Evolutionary conservation across 2,888 invertebrate genomes (phyloP).

Genomic region (Ptilodon capucinus): DNA sequence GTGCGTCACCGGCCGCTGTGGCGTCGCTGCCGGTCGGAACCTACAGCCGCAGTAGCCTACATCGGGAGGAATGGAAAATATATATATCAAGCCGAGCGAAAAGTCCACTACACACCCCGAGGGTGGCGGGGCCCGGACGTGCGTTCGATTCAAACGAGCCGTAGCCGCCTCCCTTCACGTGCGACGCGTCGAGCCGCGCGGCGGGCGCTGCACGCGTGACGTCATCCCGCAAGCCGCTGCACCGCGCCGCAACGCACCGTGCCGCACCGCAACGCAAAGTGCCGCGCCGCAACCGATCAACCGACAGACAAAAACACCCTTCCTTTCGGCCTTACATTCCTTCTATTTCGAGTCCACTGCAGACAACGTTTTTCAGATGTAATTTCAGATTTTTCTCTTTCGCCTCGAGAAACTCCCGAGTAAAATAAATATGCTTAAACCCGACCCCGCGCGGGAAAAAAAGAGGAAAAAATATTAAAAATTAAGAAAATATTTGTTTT

Average conservation of each 20-base stretch:
- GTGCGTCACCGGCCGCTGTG: slow-evolving; percentile 43
- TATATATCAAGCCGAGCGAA: slow-evolving; percentile 80
- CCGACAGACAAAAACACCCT: neutral
- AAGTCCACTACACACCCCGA: slow-evolving; percentile 79
- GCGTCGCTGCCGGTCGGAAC: slow-evolving; percentile 52
- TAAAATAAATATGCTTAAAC: slow-evolving; percentile 80
- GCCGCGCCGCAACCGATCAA: slow-evolving; percentile 1
- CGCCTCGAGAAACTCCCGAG: slow-evolving; percentile 61
- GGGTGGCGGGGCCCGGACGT: slow-evolving; percentile 73
- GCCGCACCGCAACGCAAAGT: slow-evolving; percentile 5
- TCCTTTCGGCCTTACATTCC: slow-evolving; percentile 2
- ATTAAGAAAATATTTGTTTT: slow-evolving; percentile 81
- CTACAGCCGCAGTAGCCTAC: slow-evolving; percentile 70
- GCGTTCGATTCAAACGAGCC: slow-evolving; percentile 81
- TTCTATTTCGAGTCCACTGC: slow-evolving; percentile 24
- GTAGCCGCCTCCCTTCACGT: slow-evolving; percentile 52
- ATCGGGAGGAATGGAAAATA: slow-evolving; percentile 80
- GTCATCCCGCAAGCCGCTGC: slow-evolving; percentile 6
- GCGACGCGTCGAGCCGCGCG: slow-evolving; percentile 7
- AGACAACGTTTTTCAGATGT: slow-evolving; percentile 58
- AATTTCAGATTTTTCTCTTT: slow-evolving; percentile 69
- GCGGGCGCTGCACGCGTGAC: slow-evolving; percentile 11
- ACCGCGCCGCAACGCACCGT: slow-evolving; percentile 3
- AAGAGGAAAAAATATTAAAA: slow-evolving; percentile 76
- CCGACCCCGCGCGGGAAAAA: slow-evolving; percentile 64